Evolutionary conservation across 1,140 invertebrate species (phyloP), one percentile per base, ranked within the genome.

Genomic region (Drosophila erecta): DNA sequence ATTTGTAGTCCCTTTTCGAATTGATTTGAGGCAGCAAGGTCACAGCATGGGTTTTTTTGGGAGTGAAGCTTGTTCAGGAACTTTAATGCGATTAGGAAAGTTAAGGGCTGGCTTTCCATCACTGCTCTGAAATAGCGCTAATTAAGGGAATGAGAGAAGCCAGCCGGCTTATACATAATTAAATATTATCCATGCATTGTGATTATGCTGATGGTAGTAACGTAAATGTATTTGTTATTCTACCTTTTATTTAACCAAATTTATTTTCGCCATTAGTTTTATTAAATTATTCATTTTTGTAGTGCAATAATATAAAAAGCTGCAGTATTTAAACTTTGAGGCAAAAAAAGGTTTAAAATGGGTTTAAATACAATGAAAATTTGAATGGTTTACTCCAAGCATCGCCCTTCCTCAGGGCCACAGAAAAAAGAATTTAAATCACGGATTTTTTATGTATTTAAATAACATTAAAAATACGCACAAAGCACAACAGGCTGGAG

Each of bases 361-460:
- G 5, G 5, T 14, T 58, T 15, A 20, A 46, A 46, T 11, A 27
- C 30, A 4, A 58, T 22, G 38, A 2, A 20, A 35, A 27, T 57
- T 64, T 30, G 3, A 11, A 1, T 11, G 50, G 35, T 15, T 20
- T 17, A 30, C 44, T 49, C 2, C 15, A 11, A 20, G n/a, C 15
- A 14, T 37, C 11, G 12, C 4, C 5, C 17, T 37, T 12, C n/a
- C 2, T 22, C 6, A n/a, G 15, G 17, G 1, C 2, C 15, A 15
- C 30, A 35, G 6, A 22, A 38, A 38, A 38, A 66, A 27, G 8
- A 47, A 40, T 38, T 60, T 61, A 57, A 40, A 66, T 20, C 72
- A 17, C 49, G 46, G 47, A 74, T 62, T 73, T 62, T 55, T 81
- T 77, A 59, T 67, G 40, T 71, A 81, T 81, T 81, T 77, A 77